A percentile compares a stretch with the other conserved stretches of the same genome.
Evolutionary conservation across 1,140 invertebrate species (phyloP).

Genomic region (Drosophila setifemur): DNA sequence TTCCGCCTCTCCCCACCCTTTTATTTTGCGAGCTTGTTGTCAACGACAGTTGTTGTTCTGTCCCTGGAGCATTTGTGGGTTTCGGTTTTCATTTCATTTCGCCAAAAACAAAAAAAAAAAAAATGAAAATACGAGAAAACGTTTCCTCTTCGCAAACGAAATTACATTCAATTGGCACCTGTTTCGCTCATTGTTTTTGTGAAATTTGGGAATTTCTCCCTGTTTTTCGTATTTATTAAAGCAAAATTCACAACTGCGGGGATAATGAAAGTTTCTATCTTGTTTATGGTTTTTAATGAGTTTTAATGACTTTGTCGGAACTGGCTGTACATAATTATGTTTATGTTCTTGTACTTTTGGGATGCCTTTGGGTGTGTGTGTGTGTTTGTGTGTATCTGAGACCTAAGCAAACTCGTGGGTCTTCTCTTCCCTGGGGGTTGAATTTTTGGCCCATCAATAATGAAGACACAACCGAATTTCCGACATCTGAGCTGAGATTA

Average conservation of each 20-base stretch:
- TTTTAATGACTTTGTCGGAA: conserved; percentile 32
- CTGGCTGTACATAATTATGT: conserved; percentile 7
- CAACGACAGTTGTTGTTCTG: conserved; percentile 63
- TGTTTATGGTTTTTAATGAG: conserved; percentile 72
- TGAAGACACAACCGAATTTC: conserved; percentile 23
- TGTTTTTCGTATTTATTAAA: conserved; percentile 41
- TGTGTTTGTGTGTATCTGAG: conserved; percentile 12
- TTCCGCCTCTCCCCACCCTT: neutral
- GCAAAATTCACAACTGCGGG: conserved; percentile 48
- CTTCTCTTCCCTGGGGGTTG: conserved; percentile 9
- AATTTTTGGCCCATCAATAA: conserved; percentile 29
- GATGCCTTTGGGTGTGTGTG: neutral
- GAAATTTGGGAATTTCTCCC: conserved; percentile 1
- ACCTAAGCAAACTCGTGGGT: conserved; percentile 26
- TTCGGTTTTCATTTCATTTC: conserved; percentile 55
- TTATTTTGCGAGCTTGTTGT: conserved; percentile 41
- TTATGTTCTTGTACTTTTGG: neutral
- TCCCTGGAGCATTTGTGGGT: conserved; percentile 46
- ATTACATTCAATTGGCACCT: conserved; percentile 78
- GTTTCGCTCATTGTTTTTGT: conserved; percentile 34
- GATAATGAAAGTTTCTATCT: conserved; percentile 56
- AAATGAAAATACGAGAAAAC: conserved; percentile 29
- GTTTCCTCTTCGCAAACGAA: too few relatives aligned
- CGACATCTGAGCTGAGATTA: conserved; percentile 28
- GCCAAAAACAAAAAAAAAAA: conserved; percentile 8